Conservation (phyloP, 2,888 invertebrate genomes). For the Tineola bisselliella region DNA sequence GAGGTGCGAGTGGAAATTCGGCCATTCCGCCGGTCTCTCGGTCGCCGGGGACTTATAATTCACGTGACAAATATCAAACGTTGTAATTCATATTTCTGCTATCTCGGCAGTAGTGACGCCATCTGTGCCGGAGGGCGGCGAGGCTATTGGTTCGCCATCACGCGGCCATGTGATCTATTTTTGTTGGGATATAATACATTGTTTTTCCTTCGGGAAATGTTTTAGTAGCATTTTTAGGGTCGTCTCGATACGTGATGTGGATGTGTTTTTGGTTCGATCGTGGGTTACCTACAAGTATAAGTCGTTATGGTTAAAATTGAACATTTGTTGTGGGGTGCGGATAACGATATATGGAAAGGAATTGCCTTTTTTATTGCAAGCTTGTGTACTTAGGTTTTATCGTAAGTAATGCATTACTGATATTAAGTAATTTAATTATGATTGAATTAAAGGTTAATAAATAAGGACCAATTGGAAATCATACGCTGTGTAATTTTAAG, state of each 20-base stretch:
- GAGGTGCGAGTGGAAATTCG: constrained; percentile 53
- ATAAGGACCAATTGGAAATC: not conserved
- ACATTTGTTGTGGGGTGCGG: not conserved
- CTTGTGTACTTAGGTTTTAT: not conserved
- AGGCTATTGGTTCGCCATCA: constrained; percentile 65
- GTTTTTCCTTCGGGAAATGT: constrained; percentile 60
- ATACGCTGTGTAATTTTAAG: constrained; percentile 52
- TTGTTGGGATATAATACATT: constrained; percentile 60
- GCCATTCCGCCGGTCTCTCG: constrained; percentile 33
- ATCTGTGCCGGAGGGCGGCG: constrained; percentile 59
- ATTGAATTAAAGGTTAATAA: not conserved
- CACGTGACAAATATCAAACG: constrained; percentile 69
- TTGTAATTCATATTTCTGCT: constrained; percentile 66
- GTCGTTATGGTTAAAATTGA: constrained; percentile 4
- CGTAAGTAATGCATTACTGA: not conserved
- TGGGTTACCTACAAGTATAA: not conserved
- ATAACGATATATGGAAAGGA: not conserved
- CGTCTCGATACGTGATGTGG: constrained; percentile 43
- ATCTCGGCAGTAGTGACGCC: constrained; percentile 61
- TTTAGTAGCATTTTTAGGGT: constrained; percentile 59
- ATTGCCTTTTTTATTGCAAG: not conserved
- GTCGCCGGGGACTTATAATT: constrained; percentile 62
- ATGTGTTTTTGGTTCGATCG: constrained; percentile 35
- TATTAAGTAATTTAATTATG: no score
- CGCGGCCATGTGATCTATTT: constrained; percentile 62